Evolutionary conservation across 2,888 invertebrate genomes (phyloP).

Genomic region (Oxytorus armatus): DNA sequence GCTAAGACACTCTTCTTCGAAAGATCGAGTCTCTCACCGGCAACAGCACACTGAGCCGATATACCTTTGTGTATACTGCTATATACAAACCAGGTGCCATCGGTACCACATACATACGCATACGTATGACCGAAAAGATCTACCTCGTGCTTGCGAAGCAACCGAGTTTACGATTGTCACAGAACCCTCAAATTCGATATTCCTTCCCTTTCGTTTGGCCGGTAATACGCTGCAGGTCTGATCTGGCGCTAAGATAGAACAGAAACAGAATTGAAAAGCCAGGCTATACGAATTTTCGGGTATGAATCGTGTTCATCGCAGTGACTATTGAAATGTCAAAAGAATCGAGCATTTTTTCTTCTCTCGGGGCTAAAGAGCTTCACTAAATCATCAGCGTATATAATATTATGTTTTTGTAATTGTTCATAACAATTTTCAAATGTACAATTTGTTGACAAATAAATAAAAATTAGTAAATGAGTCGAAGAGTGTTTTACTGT

Average conservation of each 20-base stretch:
- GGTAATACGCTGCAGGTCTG: slow-evolving; percentile 23
- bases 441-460: too few species aligned
- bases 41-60: slow-evolving; percentile 26
- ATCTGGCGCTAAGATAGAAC: slow-evolving; percentile 9
- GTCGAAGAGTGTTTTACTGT: too few species aligned
- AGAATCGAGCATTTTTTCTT: too few species aligned
- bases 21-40: slow-evolving; percentile 48
- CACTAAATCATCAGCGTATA: neutral
- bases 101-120: slow-evolving; percentile 36
- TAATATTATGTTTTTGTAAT: too few species aligned
- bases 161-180: slow-evolving; percentile 62
- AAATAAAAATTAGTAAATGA: too few species aligned
- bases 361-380: neutral
- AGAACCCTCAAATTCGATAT: slow-evolving; percentile 54
- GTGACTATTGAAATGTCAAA: neutral
- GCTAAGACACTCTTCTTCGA: slow-evolving; percentile 66
- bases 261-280: slow-evolving; percentile 10
- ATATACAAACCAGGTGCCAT: neutral
- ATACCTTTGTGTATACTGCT: neutral
- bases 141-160: slow-evolving; percentile 25
- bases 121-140: slow-evolving; percentile 14
- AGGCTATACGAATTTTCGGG: neutral
- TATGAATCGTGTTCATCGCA: neutral
- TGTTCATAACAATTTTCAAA: too few species aligned
- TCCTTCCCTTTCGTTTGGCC: slow-evolving; percentile 19